phyloP scores from a whole-genome alignment of 2,797 vertebrate genomes.

The Sebastiscus albofasciatus region DNA sequence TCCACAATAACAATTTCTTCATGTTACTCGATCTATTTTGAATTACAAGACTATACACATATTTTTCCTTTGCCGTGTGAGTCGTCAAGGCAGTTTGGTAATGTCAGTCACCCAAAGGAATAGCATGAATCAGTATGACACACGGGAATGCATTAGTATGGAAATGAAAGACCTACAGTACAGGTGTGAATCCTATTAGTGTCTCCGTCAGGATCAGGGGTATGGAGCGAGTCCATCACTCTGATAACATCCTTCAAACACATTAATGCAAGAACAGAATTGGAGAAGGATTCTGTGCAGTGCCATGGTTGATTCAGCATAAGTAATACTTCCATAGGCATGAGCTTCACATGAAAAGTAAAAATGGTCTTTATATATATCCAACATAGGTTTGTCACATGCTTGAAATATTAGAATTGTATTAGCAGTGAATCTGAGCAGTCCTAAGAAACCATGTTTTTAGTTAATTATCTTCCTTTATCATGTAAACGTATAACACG shows the following conservation, averaged over 20 bases:
- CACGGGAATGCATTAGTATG: slow-evolving; percentile 43
- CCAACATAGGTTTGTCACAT: background rate
- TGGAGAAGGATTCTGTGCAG: background rate
- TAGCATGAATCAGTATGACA: slow-evolving; percentile 20
- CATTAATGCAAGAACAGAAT: background rate
- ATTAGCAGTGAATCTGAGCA: background rate
- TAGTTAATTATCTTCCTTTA: background rate
- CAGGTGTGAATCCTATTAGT: slow-evolving; percentile 42
- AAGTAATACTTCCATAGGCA: background rate
- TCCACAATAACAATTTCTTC: background rate
- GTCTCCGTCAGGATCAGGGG: slow-evolving; percentile 21
- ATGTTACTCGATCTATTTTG: slow-evolving; percentile 4
- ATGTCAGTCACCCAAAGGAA: slow-evolving; percentile 30
- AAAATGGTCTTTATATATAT: background rate
- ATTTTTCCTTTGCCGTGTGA: background rate
- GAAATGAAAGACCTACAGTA: slow-evolving; percentile 49
- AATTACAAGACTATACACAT: background rate
- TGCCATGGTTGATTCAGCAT: background rate
- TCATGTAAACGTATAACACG: background rate
- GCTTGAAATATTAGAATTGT: background rate
- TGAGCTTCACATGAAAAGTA: background rate
- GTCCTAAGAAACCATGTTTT: background rate
- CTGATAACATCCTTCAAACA: background rate
- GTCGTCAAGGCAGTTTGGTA: slow-evolving; percentile 11
- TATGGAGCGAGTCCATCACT: slow-evolving; percentile 27